Base-by-base conservation (phyloP, 2,888 invertebrate species). In the Belgica antarctica region DNA sequence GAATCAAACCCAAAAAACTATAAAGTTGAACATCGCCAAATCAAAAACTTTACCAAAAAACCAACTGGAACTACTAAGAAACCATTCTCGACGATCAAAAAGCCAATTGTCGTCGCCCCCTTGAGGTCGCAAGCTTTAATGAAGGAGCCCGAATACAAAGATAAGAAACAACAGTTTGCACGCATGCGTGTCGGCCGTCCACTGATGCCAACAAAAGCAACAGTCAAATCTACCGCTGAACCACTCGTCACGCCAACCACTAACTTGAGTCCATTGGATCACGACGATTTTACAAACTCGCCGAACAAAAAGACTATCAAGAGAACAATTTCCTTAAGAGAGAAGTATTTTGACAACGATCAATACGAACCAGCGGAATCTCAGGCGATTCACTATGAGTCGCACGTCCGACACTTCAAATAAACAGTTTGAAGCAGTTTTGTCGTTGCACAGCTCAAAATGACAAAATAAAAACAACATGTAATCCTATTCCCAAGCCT, bases 1-100 rank as follows among this genome's bases (percentile, higher is more conserved):
- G 87, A 87, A 74, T 86, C 86, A 12, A 62, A 71, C 36, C 70
- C 70, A 36, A 70, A 70, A 24, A 70, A 61, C 57, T 25, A 41
- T 17, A 70, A 61, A 61, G 41, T 70, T 17, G 68, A 57, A 34
- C 52, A 47, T 8, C 4, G 34, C 4, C 52, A 68, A 24, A n/a
- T 57, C 2, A 52, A 57, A 1, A 28, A 19, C 1, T 68, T 31
- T 25, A 36, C 66, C 1, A 47, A 27, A 17, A 27, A 27, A n/a
- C 47, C 66, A 52, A 47, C 47, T 17, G 17, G 7, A 5, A 5
- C 15, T 15, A 47, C 10, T 47, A n/a, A 8, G 17, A 7, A 5
- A n/a, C 24, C 65, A 8, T 25, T 46, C 1, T 24, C 28, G 2
- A 3, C 57, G 19, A 27, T 28, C 1, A 62, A 31, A n/a, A 34